These are phyloP conservation scores for Eonycteris spelaea DNA, from an alignment of 2,113 vertebrate species.

Conservation along the genomic window DNA sequence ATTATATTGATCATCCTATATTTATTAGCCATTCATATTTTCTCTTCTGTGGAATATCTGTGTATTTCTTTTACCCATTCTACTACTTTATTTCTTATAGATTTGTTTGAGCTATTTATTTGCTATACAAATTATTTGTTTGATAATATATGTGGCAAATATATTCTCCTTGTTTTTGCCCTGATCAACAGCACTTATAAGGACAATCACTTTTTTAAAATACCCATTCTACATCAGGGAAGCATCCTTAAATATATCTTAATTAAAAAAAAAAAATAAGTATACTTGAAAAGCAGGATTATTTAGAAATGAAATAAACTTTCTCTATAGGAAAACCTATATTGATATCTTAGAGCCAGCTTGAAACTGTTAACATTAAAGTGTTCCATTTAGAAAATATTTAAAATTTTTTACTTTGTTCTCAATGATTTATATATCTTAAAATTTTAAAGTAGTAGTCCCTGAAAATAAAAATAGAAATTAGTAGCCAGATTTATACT, in stretches of 20 bases:
- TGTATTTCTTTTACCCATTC: neutral
- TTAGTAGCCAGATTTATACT: neutral
- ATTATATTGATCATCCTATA: neutral
- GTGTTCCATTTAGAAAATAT: neutral
- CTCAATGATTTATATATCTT: neutral
- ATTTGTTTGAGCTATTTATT: neutral
- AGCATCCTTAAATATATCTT: neutral
- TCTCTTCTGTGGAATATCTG: neutral
- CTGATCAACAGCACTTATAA: neutral
- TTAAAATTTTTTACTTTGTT: neutral
- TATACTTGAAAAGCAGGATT: neutral
- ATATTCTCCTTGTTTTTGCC: neutral
- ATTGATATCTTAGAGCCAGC: neutral
- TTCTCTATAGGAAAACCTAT: neutral
- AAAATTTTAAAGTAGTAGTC: neutral
- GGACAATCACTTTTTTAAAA: neutral
- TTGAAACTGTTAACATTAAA: neutral
- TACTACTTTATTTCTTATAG: neutral
- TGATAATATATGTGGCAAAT: neutral
- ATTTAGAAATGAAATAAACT: neutral
- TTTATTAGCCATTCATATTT: neutral
- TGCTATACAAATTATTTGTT: neutral
- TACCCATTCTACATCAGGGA: neutral
- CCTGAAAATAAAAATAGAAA: neutral
- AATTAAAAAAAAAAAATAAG: neutral